Evolutionary conservation across 2,888 invertebrate species (phyloP).

Genomic region (Drosophila melanosoma): DNA sequence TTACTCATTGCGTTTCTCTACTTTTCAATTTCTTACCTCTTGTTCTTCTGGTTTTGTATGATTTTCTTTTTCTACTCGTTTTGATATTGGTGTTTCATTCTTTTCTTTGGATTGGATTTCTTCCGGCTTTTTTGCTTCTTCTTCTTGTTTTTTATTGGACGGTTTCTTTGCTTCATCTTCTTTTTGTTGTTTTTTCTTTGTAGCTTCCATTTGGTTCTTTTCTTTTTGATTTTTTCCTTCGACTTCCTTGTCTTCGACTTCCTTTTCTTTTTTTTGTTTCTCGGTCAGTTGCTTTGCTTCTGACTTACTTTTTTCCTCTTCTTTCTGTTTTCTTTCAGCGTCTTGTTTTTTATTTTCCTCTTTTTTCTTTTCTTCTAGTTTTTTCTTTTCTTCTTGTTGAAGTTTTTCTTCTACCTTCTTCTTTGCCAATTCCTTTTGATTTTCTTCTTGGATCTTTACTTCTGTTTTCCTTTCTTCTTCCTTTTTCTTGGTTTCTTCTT

Average conservation of each 20-base stretch:
- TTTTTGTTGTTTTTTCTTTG: slow-evolving; percentile 4
- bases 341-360: slow-evolving; percentile 6
- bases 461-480: not conserved
- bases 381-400: slow-evolving; percentile 17
- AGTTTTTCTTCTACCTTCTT: slow-evolving; percentile 42
- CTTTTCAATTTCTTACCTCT: not conserved
- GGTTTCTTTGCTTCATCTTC: not conserved
- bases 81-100: not conserved
- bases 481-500: not conserved
- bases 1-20: not conserved
- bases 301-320: slow-evolving; percentile 25
- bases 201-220: slow-evolving; percentile 46
- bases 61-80: not conserved
- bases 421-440: not conserved
- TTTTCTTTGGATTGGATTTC: not conserved
- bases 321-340: slow-evolving; percentile 43
- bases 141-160: not conserved
- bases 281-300: not conserved
- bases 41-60: not conserved
- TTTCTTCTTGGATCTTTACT: not conserved
- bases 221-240: slow-evolving; percentile 5
- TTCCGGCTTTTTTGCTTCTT: not conserved
- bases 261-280: not conserved
- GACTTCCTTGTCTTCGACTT: slow-evolving; percentile 13
- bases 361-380: slow-evolving; percentile 1